Conservation (phyloP, 2,888 invertebrate species). For the Leptopilina drosophilae region DNA sequence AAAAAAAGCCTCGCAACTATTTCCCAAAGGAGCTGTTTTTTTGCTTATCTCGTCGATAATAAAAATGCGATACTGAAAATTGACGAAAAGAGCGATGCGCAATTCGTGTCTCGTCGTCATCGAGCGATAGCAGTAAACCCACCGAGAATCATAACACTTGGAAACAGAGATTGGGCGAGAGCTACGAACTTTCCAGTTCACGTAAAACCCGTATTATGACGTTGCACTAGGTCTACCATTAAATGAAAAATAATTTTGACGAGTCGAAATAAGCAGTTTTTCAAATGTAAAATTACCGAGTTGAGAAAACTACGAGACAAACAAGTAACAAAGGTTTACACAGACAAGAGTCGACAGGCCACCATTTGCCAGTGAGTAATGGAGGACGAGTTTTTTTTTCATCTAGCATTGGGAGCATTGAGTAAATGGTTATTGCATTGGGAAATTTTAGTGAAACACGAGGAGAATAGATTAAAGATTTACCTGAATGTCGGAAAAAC, state of each 20-base stretch:
- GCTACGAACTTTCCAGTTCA: background rate
- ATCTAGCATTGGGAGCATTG: background rate
- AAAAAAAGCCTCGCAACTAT: conserved; percentile 1
- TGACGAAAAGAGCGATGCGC: conserved; percentile 60
- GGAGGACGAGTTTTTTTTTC: conserved; percentile 70
- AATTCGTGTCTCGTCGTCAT: conserved; percentile 61
- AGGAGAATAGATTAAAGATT: conserved; percentile 31
- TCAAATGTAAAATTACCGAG: no score
- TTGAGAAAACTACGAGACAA: conserved; percentile 44
- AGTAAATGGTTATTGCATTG: background rate
- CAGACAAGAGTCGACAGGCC: conserved; percentile 62
- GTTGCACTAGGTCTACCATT: conserved; percentile 22
- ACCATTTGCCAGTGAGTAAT: conserved; percentile 74
- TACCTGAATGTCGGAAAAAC: conserved; percentile 40
- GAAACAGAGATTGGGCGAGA: conserved; percentile 43
- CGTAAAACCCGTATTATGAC: background rate
- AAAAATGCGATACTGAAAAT: conserved; percentile 26
- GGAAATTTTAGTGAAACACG: background rate
- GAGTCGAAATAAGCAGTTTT: background rate
- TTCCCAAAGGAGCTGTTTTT: background rate
- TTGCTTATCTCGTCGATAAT: conserved; percentile 37
- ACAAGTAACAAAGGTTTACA: conserved; percentile 67
- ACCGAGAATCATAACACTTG: conserved; percentile 64
- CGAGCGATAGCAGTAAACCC: conserved; percentile 53
- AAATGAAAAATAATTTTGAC: background rate